Base-by-base conservation (phyloP, 2,113 vertebrate genomes). In the Lepus europaeus region DNA sequence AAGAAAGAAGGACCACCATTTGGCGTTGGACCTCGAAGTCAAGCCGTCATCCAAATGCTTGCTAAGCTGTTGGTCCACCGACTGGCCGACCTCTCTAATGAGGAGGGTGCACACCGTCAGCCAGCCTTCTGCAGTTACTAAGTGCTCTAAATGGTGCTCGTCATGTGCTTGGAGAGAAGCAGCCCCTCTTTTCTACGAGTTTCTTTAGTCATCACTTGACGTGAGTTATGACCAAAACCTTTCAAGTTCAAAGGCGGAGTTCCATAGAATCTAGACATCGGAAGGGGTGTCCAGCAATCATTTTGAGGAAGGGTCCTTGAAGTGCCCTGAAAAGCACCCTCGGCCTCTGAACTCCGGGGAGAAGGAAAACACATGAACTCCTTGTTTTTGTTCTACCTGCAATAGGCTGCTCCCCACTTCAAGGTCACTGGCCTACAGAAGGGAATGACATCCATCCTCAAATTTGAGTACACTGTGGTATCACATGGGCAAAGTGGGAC, bases 221-320 rank as follows among this genome's bases (percentile, higher is more conserved):
- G 2, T 33, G 36, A 94, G 12, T 53, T 86, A 78, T 29, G 49
- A 86, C 5, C 51, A n/a, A 64, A 73, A 69, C n/a, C 51, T 22
- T 78, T 94, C 78, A 78, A 29, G 23, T 82, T 72, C 51, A 79
- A 56, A 94, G 86, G 45, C 77, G 69, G 64, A 90, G 11, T n/a
- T 53, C 17, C 72, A 45, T 56, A 93, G 31, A 86, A 87, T 80
- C 66, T 12, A 77, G 66, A 82, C 29, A 78, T n/a, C 64, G 23
- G 51, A 51, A 94, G 53, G 14, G 6, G n/a, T 61, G 6, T 73
- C 33, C 31, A 23, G 19, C 85, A 90, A 66, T 45, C 25, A 39
- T 31, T 56, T 72, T 69, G 68, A 90, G 56, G 69, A 51, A 61
- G 20, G 12, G 74, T 45, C 63, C 51, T 86, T 45, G 5, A 74